Evolutionary conservation across 1,140 invertebrate genomes (phyloP), one percentile per base, ranked within the genome.

Genomic region (Melipona quadrifasciata): DNA sequence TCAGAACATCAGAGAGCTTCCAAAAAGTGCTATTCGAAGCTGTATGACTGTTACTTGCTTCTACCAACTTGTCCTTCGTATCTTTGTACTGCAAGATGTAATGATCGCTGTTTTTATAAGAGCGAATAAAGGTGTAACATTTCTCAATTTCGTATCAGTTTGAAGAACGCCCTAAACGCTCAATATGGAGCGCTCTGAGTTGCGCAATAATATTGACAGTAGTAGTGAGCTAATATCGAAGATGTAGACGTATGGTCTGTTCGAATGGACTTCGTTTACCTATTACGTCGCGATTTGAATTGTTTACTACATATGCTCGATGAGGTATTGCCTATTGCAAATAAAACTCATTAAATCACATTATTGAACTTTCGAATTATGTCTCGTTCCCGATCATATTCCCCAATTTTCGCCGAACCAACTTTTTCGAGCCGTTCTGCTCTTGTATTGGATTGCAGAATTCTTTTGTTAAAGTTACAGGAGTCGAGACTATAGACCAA

Each of bases 191-290:
- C 74, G 80, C 65, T 85, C 80, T n/a, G 84, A 82, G 84, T 76
- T 85, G 84, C 84, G 84, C 84, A 82, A 85, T 70, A 82, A 74
- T 85, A 85, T 85, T 82, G 84, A 82, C 64, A 85, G 31, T 68
- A 19, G 73, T 75, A 58, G 68, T 79, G 65, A 84, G 68, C 76
- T 84, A 84, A 84, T 84, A 79, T 84, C 76, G 51, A 70, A 64
- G 17, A 72, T 27, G 47, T 61, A 80, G 65, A 75, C 27, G 27
- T 61, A 14, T 31, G 57, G 71, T 4, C 6, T 27, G 24, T 21
- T 27, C 4, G 11, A 74, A 47, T 65, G 31, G 80, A 47, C 80
- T 82, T 68, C 58, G 47, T 57, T 14, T 77, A 70, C 34, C n/a
- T 55, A 64, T 76, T 74, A 83, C 31, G 27, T 31, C 47, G 31